These are phyloP conservation scores for Gymnobelideus leadbeateri DNA, from an alignment of 2,113 vertebrate species.

Conservation along the genomic window DNA sequence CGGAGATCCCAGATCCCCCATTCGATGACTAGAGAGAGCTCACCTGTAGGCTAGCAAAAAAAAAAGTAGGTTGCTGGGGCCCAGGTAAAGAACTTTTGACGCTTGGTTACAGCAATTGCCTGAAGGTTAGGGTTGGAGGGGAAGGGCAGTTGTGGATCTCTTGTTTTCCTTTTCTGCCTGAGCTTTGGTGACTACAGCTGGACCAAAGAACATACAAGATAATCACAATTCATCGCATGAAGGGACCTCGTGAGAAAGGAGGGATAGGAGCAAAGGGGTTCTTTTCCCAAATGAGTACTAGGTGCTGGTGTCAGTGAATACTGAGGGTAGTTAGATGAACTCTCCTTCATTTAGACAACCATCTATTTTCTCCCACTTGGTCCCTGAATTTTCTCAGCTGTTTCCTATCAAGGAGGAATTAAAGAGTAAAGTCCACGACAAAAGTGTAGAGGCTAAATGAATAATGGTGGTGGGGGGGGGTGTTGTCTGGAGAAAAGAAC, in stretches of 20 bases:
- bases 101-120: neutral
- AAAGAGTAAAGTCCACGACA: constrained; percentile 1
- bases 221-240: neutral
- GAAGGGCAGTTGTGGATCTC: too few species aligned
- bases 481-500: neutral
- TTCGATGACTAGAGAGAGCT: neutral
- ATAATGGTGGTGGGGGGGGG: neutral
- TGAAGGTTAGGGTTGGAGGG: too few species aligned
- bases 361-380: neutral
- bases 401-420: neutral
- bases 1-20: neutral
- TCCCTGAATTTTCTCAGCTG: neutral
- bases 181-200: neutral
- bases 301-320: neutral
- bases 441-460: constrained; percentile 5
- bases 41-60: neutral
- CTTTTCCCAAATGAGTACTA: neutral
- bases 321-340: neutral
- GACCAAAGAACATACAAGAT: neutral
- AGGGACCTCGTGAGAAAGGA: neutral
- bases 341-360: neutral
- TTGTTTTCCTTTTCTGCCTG: neutral
- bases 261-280: neutral
- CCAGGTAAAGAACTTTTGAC: neutral
- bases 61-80: neutral